A percentile compares a stretch with the other conserved stretches of the same genome.
Evolutionary conservation across 1,140 invertebrate genomes (phyloP).

Genomic region (Diorhabda carinulata): DNA sequence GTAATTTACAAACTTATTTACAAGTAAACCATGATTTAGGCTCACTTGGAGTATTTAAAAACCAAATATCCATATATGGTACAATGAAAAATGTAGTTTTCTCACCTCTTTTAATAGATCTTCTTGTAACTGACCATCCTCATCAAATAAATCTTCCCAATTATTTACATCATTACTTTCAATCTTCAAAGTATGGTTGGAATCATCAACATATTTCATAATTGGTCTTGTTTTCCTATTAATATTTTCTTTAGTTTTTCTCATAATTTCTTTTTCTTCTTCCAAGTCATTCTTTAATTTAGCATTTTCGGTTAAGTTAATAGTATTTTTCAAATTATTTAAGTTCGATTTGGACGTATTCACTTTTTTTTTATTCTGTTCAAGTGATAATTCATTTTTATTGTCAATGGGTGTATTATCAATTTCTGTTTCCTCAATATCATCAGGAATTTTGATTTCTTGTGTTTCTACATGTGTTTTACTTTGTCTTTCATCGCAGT

Average conservation of each 20-base stretch:
- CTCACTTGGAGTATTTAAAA: too few species aligned
- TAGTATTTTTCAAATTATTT: slow-evolving; percentile 10
- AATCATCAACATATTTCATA: slow-evolving; percentile 41
- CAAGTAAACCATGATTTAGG: too few species aligned
- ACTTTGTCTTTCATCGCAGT: too few species aligned
- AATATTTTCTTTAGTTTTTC: slow-evolving; percentile 40
- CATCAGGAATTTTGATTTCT: too few species aligned
- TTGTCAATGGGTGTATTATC: neutral
- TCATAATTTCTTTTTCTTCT: slow-evolving; percentile 42
- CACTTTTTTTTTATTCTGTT: slow-evolving; percentile 10
- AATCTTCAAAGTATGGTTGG: slow-evolving; percentile 34
- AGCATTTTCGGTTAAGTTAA: slow-evolving; percentile 4
- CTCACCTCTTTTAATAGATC: slow-evolving; percentile 36
- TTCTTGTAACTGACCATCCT: slow-evolving; percentile 37
- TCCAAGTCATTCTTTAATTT: slow-evolving; percentile 27
- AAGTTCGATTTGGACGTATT: slow-evolving; percentile 7
- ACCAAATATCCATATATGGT: too few species aligned
- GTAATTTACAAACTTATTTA: too few species aligned
- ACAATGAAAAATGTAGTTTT: slow-evolving; percentile 5
- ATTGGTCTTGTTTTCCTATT: slow-evolving; percentile 39
- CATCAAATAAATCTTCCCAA: slow-evolving; percentile 44
- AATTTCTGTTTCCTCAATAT: too few species aligned
- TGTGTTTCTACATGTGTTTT: too few species aligned
- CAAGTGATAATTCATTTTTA: neutral
- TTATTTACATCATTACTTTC: slow-evolving; percentile 37